Percentiles rank a stretch among this genome's conserved stretches.
Conservation (phyloP, 2,888 invertebrate species). For the Sylvicola cinctus region DNA sequence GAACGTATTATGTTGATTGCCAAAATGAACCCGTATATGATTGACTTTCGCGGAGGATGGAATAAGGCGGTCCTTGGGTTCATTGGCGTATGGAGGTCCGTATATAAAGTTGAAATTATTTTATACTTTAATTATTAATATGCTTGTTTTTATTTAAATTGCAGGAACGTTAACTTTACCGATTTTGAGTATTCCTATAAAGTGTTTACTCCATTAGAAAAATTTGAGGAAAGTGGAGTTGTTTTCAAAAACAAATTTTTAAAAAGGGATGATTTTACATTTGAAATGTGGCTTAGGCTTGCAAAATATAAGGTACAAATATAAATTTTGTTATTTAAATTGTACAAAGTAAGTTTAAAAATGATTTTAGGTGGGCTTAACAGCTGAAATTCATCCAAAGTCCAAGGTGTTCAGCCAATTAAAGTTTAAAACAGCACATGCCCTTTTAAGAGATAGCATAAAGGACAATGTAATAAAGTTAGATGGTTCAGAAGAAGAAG, state of each 20-base stretch:
- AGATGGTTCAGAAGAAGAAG: too few species aligned
- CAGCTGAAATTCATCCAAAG: too few species aligned
- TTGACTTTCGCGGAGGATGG: slow-evolving; percentile 57
- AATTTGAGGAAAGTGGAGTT: slow-evolving; percentile 56
- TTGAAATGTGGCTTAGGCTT: slow-evolving; percentile 45
- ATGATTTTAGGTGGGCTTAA: too few species aligned
- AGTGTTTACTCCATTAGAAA: slow-evolving; percentile 55
- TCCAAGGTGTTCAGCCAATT: too few species aligned
- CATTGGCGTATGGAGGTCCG: slow-evolving; percentile 55
- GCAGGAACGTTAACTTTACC: slow-evolving; percentile 25
- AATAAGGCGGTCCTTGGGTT: slow-evolving; percentile 55
- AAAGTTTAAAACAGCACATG: too few species aligned
- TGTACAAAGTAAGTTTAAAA: slow-evolving; percentile 1
- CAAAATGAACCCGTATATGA: slow-evolving; percentile 43
- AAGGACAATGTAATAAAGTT: too few species aligned
- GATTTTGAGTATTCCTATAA: slow-evolving; percentile 63
- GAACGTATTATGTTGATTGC: slow-evolving; percentile 43
- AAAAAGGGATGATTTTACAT: slow-evolving; percentile 39
- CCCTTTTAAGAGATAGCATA: too few species aligned
- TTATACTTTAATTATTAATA: not conserved
- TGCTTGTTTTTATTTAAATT: too few species aligned
- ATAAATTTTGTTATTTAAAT: slow-evolving; percentile 4
- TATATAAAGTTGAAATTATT: slow-evolving; percentile 11
- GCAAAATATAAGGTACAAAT: slow-evolving; percentile 38
- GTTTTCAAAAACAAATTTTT: slow-evolving; percentile 40